Base-by-base conservation (phyloP, 2,888 invertebrate genomes). In the Sinohyriopsis cumingii region DNA sequence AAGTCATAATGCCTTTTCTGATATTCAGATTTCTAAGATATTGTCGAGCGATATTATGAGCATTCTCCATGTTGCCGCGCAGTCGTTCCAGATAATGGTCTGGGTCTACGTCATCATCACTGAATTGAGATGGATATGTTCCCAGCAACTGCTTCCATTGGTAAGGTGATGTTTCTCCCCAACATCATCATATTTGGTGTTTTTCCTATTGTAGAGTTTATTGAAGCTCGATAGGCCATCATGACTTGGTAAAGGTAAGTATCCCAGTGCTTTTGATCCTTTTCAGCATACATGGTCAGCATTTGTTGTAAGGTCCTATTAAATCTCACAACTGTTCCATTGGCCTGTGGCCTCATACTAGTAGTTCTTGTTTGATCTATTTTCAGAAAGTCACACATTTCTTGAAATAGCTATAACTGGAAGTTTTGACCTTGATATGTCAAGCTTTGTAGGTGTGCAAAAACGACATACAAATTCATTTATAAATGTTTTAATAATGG, bases 221-320 rank as follows among this genome's bases (percentile, higher is more conserved):
- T 45, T 6, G 70, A 72, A 3, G 77, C 70, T 24, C 82, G 73
- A 62, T 82, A 82, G 6, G 81, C 82, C 70, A 79, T 77, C 1
- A 72, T 61, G 5, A 80, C 65, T 56, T 75, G 71, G 12, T 25
- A 25, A 25, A 25, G 25, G 1, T 25, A 25, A 25, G 3, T 25
- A 1, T 25, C 25, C 3, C 25, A 25, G n/a, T n/a, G n/a, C n/a
- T n/a, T n/a, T n/a, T n/a, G n/a, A n/a, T n/a, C n/a, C n/a, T n/a
- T n/a, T n/a, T n/a, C n/a, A n/a, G n/a, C n/a, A n/a, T n/a, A n/a
- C n/a, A n/a, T n/a, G n/a, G n/a, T n/a, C n/a, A n/a, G n/a, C n/a
- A n/a, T n/a, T n/a, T n/a, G n/a, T n/a, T n/a, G n/a, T n/a, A n/a
- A n/a, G n/a, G n/a, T n/a, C n/a, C n/a, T n/a, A n/a, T n/a, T n/a